Conservation (phyloP, 2,113 vertebrate genomes). For the Corythaixoides concolor region DNA sequence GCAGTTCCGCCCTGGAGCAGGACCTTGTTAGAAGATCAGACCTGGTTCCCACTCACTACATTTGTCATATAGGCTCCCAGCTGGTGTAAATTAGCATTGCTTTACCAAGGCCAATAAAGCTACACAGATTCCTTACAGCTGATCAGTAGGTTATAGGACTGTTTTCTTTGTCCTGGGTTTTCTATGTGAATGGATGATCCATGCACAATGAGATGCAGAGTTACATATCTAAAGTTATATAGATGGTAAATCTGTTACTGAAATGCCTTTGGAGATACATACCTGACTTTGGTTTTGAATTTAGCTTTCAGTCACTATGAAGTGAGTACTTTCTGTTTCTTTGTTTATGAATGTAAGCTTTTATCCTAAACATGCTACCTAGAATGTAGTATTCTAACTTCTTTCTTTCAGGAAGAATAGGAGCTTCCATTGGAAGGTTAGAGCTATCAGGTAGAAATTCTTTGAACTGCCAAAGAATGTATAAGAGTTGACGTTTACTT, state of each 20-base stretch:
- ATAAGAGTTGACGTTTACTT: neutral
- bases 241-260: neutral
- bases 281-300: neutral
- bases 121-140: neutral
- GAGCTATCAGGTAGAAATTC: neutral
- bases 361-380: neutral
- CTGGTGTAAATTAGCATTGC: neutral
- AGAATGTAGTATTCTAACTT: neutral
- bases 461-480: neutral
- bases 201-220: fast-evolving
- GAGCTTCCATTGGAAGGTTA: neutral
- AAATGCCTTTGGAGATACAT: neutral
- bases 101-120: neutral
- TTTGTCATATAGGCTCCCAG: neutral
- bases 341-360: neutral
- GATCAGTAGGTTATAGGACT: neutral
- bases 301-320: neutral
- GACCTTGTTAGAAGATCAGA: neutral
- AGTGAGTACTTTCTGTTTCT: neutral
- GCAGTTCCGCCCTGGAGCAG: neutral
- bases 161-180: neutral
- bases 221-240: neutral
- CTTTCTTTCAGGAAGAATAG: neutral
- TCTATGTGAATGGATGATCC: neutral
- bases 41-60: neutral